Evolutionary conservation across 2,797 vertebrate genomes (phyloP).

Genomic region (Malacoraja senta): DNA sequence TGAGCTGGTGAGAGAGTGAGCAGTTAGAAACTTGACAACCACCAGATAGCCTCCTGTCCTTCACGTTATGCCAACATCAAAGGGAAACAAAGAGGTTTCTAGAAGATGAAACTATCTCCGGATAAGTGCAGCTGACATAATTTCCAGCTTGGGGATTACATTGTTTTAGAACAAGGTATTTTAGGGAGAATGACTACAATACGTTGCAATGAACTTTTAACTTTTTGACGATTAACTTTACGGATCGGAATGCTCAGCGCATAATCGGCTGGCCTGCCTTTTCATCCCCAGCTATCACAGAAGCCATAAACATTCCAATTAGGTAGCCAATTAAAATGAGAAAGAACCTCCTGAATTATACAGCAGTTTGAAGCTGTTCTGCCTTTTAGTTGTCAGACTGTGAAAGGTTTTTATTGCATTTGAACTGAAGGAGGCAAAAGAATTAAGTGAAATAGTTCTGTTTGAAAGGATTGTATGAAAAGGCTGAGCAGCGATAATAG

Average conservation of each 20-base stretch:
- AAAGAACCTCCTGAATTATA: conserved; percentile 71
- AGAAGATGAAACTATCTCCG: conserved; percentile 57
- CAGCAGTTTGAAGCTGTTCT: conserved; percentile 63
- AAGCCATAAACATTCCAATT: conserved; percentile 94
- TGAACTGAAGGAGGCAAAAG: conserved; percentile 60
- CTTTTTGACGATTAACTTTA: conserved; percentile 57
- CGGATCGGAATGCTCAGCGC: conserved; percentile 64
- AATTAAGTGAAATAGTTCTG: conserved; percentile 54
- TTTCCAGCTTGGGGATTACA: conserved; percentile 61
- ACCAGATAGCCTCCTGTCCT: conserved; percentile 69
- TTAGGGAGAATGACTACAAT: conserved; percentile 54
- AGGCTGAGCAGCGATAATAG: conserved; percentile 59
- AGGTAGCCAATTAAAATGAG: conserved; percentile 91
- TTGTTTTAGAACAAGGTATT: conserved; percentile 55
- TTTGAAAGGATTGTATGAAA: conserved; percentile 59
- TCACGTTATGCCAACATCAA: conserved; percentile 72
- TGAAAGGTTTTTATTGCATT: conserved; percentile 68
- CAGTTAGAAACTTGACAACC: conserved; percentile 74
- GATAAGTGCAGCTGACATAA: conserved; percentile 66
- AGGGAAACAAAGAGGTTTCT: conserved; percentile 53
- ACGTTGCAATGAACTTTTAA: conserved; percentile 54
- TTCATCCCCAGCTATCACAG: conserved; percentile 73
- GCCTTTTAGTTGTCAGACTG: conserved; percentile 63
- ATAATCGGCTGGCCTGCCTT: conserved; percentile 72
- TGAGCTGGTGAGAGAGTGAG: conserved; percentile 61